Evolutionary conservation across 1,140 invertebrate species (phyloP).

Genomic region (Bradynema listronoti): DNA sequence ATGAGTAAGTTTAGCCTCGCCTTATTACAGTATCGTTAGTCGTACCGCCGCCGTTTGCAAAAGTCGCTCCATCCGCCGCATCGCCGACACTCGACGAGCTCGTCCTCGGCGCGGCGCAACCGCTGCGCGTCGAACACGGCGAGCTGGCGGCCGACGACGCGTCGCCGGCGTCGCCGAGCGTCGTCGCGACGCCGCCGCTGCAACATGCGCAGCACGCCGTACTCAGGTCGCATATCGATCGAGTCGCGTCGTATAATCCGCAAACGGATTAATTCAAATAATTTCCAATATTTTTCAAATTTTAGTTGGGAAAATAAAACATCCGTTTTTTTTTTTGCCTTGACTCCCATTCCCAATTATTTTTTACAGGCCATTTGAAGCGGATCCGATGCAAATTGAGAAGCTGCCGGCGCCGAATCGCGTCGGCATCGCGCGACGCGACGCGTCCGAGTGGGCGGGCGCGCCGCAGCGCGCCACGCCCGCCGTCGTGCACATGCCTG

Average conservation of each 20-base stretch:
- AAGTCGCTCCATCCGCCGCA: slow-evolving; percentile 48
- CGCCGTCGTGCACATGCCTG: slow-evolving; percentile 40
- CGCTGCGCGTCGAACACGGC: slow-evolving; percentile 41
- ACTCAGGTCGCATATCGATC: slow-evolving; percentile 51
- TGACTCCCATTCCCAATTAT: too few relatives aligned
- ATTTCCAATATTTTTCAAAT: background rate
- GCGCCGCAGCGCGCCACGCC: slow-evolving; percentile 22
- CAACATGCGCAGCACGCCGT: slow-evolving; percentile 50
- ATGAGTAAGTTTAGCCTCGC: too few relatives aligned
- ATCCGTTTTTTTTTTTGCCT: too few relatives aligned
- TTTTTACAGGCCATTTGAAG: slow-evolving; percentile 4
- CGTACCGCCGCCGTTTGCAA: too few relatives aligned
- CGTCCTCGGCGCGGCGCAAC: slow-evolving; percentile 36
- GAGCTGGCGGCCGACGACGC: slow-evolving; percentile 45
- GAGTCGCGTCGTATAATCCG: slow-evolving; percentile 54
- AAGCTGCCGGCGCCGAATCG: slow-evolving; percentile 35
- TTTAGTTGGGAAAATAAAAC: background rate
- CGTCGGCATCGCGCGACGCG: slow-evolving; percentile 35
- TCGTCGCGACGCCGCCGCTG: slow-evolving; percentile 1
- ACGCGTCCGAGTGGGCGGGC: slow-evolving; percentile 36
- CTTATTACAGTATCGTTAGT: too few relatives aligned
- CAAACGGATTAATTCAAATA: slow-evolving; percentile 11
- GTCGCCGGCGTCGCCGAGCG: slow-evolving; percentile 6
- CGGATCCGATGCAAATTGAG: slow-evolving; percentile 46
- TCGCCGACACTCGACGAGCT: slow-evolving; percentile 52